These are phyloP conservation scores for Plutella xylostella DNA, from an alignment of 2,888 invertebrate genomes.

Conservation along the genomic window DNA sequence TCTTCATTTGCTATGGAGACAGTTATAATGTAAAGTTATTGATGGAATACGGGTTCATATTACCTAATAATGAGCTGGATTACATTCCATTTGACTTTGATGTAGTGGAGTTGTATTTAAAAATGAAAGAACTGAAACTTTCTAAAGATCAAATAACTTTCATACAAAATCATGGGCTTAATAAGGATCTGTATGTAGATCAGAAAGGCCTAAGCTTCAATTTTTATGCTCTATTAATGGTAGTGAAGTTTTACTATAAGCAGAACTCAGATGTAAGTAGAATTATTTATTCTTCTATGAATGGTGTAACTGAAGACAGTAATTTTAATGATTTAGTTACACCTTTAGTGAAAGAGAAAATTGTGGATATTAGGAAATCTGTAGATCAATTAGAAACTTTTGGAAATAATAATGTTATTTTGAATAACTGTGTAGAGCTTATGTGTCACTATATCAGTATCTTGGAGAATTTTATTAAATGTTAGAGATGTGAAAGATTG, in stretches of 20 bases:
- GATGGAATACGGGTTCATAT: slow-evolving; percentile 88
- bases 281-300: slow-evolving; percentile 50
- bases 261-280: slow-evolving; percentile 46
- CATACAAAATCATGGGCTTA: slow-evolving; percentile 71
- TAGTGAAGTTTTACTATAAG: slow-evolving; percentile 55
- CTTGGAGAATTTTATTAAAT: slow-evolving; percentile 64
- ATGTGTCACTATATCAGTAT: slow-evolving; percentile 59
- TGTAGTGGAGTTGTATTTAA: slow-evolving; percentile 57
- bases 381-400: slow-evolving; percentile 31
- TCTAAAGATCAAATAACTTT: slow-evolving; percentile 73
- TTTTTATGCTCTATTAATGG: slow-evolving; percentile 64
- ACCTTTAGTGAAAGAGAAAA: slow-evolving; percentile 44
- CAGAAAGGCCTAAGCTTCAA: slow-evolving; percentile 75
- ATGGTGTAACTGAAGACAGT: slow-evolving; percentile 46
- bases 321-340: slow-evolving; percentile 45
- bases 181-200: slow-evolving; percentile 73
- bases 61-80: slow-evolving; percentile 77
- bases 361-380: slow-evolving; percentile 34
- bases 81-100: slow-evolving; percentile 71
- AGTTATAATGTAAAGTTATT: slow-evolving; percentile 85
- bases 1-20: slow-evolving; percentile 90
- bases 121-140: slow-evolving; percentile 36
- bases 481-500: no score
- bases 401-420: no score
- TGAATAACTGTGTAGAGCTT: slow-evolving; percentile 54